phyloP scores from a whole-genome alignment of 2,113 vertebrate genomes.

The Piaya cayana region DNA sequence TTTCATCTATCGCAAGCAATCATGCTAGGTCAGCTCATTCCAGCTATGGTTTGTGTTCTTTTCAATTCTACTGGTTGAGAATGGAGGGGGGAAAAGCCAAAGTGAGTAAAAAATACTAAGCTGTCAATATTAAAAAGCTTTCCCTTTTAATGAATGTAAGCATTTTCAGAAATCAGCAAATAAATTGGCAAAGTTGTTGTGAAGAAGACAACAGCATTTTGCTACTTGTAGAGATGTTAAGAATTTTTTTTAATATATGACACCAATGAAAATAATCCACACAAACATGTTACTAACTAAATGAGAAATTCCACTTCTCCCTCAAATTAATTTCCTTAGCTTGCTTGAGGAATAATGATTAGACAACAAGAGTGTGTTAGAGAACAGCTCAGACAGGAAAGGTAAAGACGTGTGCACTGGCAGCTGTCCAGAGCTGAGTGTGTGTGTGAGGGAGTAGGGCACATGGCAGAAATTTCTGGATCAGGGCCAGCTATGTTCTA shows the following conservation, averaged over 20 bases:
- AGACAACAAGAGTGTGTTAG: neutral
- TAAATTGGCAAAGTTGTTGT: neutral
- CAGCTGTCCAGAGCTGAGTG: neutral
- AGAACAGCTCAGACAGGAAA: neutral
- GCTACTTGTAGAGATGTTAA: neutral
- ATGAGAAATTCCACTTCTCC: neutral
- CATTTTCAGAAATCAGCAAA: neutral
- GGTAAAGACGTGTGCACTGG: neutral
- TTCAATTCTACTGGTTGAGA: neutral
- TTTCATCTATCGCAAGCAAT: neutral
- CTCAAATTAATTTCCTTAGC: neutral
- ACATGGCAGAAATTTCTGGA: neutral
- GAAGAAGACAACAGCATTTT: neutral
- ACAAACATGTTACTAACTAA: neutral
- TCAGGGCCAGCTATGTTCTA: neutral
- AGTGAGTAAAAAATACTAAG: neutral
- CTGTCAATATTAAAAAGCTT: neutral
- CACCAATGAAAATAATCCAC: neutral
- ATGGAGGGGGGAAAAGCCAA: neutral
- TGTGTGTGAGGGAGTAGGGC: neutral
- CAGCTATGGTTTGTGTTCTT: neutral
- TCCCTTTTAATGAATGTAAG: neutral
- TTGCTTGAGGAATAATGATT: neutral
- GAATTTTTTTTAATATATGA: fast-evolving
- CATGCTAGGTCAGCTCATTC: neutral